Base-by-base conservation (phyloP, 2,113 vertebrate species). In the Aegotheles bennettii region DNA sequence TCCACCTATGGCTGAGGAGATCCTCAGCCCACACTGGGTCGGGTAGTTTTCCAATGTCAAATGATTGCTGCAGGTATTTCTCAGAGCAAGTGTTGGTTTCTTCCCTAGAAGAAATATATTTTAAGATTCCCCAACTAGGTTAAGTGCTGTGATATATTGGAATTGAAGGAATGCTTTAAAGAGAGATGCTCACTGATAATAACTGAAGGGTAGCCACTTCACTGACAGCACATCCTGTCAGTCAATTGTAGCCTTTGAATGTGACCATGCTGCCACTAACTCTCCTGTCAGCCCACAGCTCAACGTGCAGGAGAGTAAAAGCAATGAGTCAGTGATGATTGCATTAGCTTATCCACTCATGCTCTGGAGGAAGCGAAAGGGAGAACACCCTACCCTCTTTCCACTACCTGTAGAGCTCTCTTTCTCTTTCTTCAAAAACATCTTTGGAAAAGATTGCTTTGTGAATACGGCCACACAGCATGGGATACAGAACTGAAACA, bases 401-500 rank as follows among this genome's bases (percentile, higher is more conserved):
- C 18, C 21, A 28, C 8, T 28, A 3, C 12, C 31, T 42, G 10
- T 17, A 50, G 31, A 63, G 33, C 43, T 20, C 7, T 8, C 23
- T 35, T 21, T 19, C 14, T 54, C 36, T 70, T 67, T 50, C 47
- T 79, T 76, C 47, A 51, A 26, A 43, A 68, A n/a, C 5, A 38
- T 89, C 14, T 3, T 54, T 64, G 43, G 23, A n/a, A 80, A 17
- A 17, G 19, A 40, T 14, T 70, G 64, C 43, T 86, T 71, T 63
- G 61, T 90, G 83, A 28, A 28, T 47, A 2, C 18, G 4, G 13
- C n/a, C 29, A 11, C 23, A 35, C 4, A 17, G 40, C n/a, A 5
- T 2, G 12, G 28, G 29, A 24, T 38, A 10, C 29, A 60, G 79
- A 64, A n/a, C 18, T 15, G 33, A 23, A 53, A 28, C 0, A 0